Base-by-base conservation (phyloP, 2,797 vertebrate species). In the Sciaenops ocellatus region DNA sequence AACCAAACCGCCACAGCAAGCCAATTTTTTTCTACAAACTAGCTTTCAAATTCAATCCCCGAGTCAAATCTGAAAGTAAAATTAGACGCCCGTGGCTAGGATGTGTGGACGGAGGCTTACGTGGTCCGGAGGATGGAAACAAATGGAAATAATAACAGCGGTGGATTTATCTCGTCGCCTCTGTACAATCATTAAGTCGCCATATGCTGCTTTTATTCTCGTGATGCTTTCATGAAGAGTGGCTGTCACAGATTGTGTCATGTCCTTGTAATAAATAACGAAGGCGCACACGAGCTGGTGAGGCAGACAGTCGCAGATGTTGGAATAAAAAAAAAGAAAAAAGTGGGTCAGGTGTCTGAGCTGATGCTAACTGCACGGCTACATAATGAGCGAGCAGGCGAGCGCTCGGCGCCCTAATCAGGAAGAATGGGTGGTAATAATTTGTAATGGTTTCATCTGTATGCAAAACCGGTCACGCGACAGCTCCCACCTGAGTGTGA, bases 291-390 rank as follows among this genome's bases (percentile, higher is more conserved):
- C 8, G 61, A 76, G 78, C 38, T 16, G 63, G 47, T 44, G 50
- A 81, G 57, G 84, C 85, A 86, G 86, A 87, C 80, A 52, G 87
- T 24, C 77, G 78, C 90, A 88, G 90, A 91, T 90, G 92, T 90
- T 82, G 28, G 73, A 78, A 65, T 83, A 63, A 69, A 76, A 44
- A 42, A 38, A 8, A 44, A 42, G 9, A 8, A 38, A 57, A 79
- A 93, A 92, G 83, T 90, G 85, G 91, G 88, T 92, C 90, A 91
- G 86, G 84, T 79, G 85, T 87, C 79, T 80, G 1, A 1, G 72
- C 26, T 82, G 85, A 85, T 28, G 83, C 67, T 4, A 9, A 72
- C 46, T 44, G 17, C 56, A 13, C 5, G 9, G 72, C 50, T 18
- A n/a, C 74, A 28, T 1, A 63, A 57, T 8, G 56, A 67, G 63